A percentile compares a stretch with the other conserved stretches of the same genome.
These are phyloP conservation scores for Heliornis fulica DNA, from an alignment of 2,113 vertebrate genomes.

Conservation along the genomic window DNA sequence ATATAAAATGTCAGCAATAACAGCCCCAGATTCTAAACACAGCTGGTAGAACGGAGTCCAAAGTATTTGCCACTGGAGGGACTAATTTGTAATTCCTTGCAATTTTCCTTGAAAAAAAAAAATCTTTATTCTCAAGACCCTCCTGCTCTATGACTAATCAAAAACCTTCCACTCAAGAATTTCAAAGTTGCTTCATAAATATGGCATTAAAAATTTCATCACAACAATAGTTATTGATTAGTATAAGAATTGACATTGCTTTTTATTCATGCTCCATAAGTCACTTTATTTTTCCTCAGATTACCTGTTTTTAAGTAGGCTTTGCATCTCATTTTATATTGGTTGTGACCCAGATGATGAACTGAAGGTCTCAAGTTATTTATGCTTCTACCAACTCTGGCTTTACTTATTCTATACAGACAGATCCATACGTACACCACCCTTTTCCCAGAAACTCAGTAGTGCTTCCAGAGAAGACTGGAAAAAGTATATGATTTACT, in stretches of 20 bases:
- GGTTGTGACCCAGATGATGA: not conserved
- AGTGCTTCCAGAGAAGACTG: not conserved
- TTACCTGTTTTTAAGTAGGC: not conserved
- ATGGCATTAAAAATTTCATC: not conserved
- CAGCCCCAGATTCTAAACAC: not conserved
- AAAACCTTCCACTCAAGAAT: not conserved
- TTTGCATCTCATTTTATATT: not conserved
- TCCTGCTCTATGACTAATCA: not conserved
- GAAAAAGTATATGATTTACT: not conserved
- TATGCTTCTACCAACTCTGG: not conserved
- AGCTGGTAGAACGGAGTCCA: not conserved
- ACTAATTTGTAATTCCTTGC: not conserved
- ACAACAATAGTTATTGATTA: not conserved
- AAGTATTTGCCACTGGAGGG: not conserved
- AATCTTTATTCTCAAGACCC: not conserved
- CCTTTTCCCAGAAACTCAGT: not conserved
- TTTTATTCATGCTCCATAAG: not conserved
- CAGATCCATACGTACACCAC: not conserved
- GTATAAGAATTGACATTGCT: not conserved
- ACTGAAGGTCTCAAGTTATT: not conserved
- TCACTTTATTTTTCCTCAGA: not conserved
- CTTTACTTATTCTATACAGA: not conserved
- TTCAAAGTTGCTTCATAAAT: not conserved
- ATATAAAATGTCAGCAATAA: not conserved
- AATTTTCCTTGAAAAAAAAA: not conserved